phyloP scores from a whole-genome alignment of 2,113 vertebrate genomes.

The Notarius quadriscutis region DNA sequence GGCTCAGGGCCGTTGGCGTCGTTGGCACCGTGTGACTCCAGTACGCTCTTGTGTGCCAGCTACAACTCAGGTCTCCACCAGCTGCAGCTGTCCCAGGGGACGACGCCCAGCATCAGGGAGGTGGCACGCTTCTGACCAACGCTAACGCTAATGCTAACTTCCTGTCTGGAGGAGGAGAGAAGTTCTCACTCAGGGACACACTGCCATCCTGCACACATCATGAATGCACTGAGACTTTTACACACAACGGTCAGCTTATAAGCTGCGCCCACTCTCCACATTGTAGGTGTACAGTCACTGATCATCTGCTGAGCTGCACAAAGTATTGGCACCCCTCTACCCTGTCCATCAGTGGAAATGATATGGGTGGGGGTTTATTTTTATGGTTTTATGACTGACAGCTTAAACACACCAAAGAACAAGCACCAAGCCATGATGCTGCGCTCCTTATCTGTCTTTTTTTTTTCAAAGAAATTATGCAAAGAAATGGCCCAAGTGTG shows the following conservation, averaged over 20 bases:
- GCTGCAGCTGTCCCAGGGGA: slow-evolving; percentile 68
- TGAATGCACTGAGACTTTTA: not conserved
- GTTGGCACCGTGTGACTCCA: slow-evolving; percentile 73
- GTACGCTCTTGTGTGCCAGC: slow-evolving; percentile 84
- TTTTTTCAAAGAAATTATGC: not conserved
- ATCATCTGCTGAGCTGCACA: not conserved
- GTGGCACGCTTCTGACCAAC: slow-evolving; percentile 68
- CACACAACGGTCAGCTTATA: not conserved
- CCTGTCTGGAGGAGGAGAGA: not conserved
- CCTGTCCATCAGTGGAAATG: not conserved
- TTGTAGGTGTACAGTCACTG: not conserved
- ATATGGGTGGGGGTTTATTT: not conserved
- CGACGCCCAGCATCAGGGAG: slow-evolving; percentile 56
- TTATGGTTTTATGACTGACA: not conserved
- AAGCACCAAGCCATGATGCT: not conserved
- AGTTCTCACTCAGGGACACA: not conserved
- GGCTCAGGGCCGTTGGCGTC: slow-evolving; percentile 83
- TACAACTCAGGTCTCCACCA: slow-evolving; percentile 81
- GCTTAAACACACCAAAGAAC: not conserved
- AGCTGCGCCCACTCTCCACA: not conserved
- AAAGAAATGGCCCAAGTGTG: not conserved
- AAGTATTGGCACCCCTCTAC: not conserved
- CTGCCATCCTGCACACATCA: not conserved
- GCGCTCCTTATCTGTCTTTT: not conserved
- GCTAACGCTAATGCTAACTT: not conserved